Conservation (phyloP, 2,113 vertebrate species). For the Pomatostomus ruficeps region DNA sequence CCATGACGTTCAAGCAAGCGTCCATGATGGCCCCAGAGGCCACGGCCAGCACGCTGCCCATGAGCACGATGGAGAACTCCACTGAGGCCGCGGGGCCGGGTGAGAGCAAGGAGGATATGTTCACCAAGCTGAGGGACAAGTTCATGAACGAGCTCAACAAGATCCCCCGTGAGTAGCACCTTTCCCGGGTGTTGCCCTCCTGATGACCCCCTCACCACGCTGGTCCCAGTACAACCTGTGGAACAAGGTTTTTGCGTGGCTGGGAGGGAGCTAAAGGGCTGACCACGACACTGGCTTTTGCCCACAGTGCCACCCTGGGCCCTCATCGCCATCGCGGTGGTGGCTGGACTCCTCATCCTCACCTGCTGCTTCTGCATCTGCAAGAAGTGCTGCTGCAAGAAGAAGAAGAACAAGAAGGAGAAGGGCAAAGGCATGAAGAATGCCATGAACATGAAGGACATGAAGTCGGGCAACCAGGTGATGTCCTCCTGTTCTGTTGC, state of each 20-base stretch:
- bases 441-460: conserved; percentile 90
- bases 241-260: not conserved
- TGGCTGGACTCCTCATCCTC: conserved; percentile 88
- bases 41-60: conserved; percentile 65
- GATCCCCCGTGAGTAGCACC: conserved; percentile 85
- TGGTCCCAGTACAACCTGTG: not conserved
- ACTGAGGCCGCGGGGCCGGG: conserved; percentile 72
- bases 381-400: conserved; percentile 98
- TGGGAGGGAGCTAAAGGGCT: not conserved
- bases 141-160: conserved; percentile 93
- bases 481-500: not conserved
- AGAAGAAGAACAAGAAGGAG: conserved; percentile 99
- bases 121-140: conserved; percentile 87
- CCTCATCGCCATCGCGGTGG: conserved; percentile 90
- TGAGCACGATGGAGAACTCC: conserved; percentile 78
- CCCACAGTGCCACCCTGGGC: conserved; percentile 90
- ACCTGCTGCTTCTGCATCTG: conserved; percentile 98
- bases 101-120: conserved; percentile 80
- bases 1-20: conserved; percentile 82
- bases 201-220: accelerated
- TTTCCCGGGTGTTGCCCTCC: not conserved
- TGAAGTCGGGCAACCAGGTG: conserved; percentile 84
- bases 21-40: conserved; percentile 83
- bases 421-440: conserved; percentile 96
- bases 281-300: accelerated